Base-by-base conservation (phyloP, 2,888 invertebrate genomes). In the Bombyx huttoni region DNA sequence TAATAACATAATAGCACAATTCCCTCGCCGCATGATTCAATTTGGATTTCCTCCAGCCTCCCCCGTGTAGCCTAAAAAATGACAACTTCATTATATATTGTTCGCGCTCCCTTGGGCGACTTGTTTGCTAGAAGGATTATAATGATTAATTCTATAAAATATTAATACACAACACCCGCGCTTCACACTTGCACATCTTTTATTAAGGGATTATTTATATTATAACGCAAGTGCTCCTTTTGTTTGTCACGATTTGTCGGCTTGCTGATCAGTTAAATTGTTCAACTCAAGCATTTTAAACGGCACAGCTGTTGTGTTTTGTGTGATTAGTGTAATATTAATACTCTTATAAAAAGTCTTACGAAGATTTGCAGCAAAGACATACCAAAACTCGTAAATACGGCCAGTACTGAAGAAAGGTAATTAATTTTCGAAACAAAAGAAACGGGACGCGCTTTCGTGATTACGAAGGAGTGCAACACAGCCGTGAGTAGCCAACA, bases 1-100 rank as follows among this genome's bases (percentile, higher is more conserved):
- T 90, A 90, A 91, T 90, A 89, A 90, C 90, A 91, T 90, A 91
- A 91, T 91, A 89, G 91, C 90, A 90, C 91, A 91, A 91, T 91
- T 90, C 89, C 89, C 91, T 87, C 88, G 90, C 89, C 89, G 86
- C 89, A 89, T 89, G 89, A 91, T 91, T 91, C 91, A 91, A 91
- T 91, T 91, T 91, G 88, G 91, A 91, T 91, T 91, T 91, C 84
- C 87, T 87, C 81, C 86, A 85, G 83, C 85, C 81, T 86, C 86
- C 87, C 85, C 70, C 69, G 79, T 76, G 81, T 75, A 71, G 81
- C 67, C 87, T 86, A 88, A 88, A 88, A 88, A 88, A 88, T 88
- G 87, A 88, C 88, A 88, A 88, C 87, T 88, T 88, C 88, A 88
- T 88, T 88, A 88, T 83, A 87, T 82, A 87, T 83, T 82, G 85